phyloP scores from a whole-genome alignment of 2,888 invertebrate species.

The Eurois occulta region DNA sequence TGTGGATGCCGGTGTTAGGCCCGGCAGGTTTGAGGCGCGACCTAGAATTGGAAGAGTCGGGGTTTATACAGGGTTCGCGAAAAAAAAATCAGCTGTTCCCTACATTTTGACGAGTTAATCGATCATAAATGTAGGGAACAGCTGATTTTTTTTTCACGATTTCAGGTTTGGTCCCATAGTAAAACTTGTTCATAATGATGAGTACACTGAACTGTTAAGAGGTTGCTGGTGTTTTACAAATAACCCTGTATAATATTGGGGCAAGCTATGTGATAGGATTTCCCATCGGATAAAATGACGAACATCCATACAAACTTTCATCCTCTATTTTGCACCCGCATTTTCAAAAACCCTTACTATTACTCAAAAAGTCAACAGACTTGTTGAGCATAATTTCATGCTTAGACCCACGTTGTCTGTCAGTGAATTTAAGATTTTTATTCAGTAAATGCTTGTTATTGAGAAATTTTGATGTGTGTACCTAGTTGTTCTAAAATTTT shows the following conservation, averaged over 20 bases:
- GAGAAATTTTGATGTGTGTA: neutral
- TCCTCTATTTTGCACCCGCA: neutral
- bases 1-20: slow-evolving; percentile 72
- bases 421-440: no score
- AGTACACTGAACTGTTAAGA: no score
- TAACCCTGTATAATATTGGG: no score
- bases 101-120: no score
- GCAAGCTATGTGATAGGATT: neutral
- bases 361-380: neutral
- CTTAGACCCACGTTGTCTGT: no score
- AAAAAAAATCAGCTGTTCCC: no score
- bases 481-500: neutral
- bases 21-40: slow-evolving; percentile 80
- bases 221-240: no score
- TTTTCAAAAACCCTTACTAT: neutral
- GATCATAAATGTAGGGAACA: no score
- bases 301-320: neutral
- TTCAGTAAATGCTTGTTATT: neutral
- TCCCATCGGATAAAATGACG: neutral
- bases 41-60: slow-evolving; percentile 72
- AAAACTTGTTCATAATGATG: no score
- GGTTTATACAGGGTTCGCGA: no score
- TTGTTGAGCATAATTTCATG: neutral
- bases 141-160: no score
- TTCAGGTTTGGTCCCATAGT: no score